Evolutionary conservation across 2,113 vertebrate species (phyloP), one percentile per base, ranked within the genome.

Genomic region (Noctilio leporinus): DNA sequence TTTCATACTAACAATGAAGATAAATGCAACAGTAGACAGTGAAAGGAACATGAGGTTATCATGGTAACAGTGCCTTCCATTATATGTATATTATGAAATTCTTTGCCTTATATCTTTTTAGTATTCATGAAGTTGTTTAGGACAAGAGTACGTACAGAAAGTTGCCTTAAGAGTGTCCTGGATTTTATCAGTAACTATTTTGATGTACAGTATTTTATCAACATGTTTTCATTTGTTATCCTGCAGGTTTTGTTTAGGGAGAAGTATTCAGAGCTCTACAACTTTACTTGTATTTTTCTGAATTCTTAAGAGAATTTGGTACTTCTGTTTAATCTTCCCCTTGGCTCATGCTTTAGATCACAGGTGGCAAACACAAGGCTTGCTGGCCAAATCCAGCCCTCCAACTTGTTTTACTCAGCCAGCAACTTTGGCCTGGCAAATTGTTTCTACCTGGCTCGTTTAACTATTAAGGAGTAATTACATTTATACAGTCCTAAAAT

Each of bases 31-130:
- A 87, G 49, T 38, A 95, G 88, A 49, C 72, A 47, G 87, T 62
- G 84, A 95, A 17, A 69, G 55, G 84, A 86, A 93, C 64, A 82
- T 84, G 90, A 95, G 59, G 94, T 89, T 96, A 92, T 95, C 94
- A 67, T 43, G 93, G 95, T 96, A 97, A 95, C 83, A 93, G 98
- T 98, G 98, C 98, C 98, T 98, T 98, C 97, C 94, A 81, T 86
- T 92, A 77, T 76, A n/a, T n/a, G n/a, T n/a, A 40, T 72, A 93
- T 77, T 88, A 92, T 78, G 93, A 97, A 97, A 95, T 92, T 88
- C 91, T 98, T 98, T 98, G 98, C 98, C 98, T 98, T 98, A 98
- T 49, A 89, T 90, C 94, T 97, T 97, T 96, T 97, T 92, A 97
- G 94, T 97, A 89, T 97, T 98, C 93, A 72, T 94, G 72, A 98